Conservation (phyloP, 1,140 invertebrate species). For the Hylaeus volcanicus region DNA sequence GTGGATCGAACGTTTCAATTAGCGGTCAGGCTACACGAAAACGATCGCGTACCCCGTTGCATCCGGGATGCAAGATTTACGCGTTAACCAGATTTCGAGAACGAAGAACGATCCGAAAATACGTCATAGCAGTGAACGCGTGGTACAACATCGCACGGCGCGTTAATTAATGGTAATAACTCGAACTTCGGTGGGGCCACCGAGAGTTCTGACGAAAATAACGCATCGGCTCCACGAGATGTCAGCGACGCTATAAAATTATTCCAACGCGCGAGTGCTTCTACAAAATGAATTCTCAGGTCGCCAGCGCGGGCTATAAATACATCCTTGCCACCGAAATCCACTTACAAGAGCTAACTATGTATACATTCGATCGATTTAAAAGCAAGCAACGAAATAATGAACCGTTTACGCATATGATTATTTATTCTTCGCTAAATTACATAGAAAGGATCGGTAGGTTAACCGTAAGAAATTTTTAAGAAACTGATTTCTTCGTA, state of each 20-base stretch:
- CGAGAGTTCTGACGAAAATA: background rate
- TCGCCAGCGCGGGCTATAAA: constrained; percentile 6
- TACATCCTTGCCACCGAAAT: constrained; percentile 23
- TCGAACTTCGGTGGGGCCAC: no score
- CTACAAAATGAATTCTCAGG: constrained; percentile 12
- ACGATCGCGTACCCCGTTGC: background rate
- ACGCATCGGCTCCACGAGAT: background rate
- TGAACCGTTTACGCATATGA: no score
- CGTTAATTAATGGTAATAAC: background rate
- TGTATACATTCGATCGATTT: constrained; percentile 2
- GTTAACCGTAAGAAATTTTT: no score
- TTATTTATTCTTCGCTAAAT: no score
- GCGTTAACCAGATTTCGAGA: no score
- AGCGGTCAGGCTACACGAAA: background rate
- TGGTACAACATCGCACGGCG: background rate
- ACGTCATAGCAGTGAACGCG: background rate
- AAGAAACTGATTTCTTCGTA: no score
- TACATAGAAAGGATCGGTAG: no score
- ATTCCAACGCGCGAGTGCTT: constrained; percentile 5
- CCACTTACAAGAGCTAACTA: constrained; percentile 19
- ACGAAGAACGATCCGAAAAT: constrained; percentile 2
- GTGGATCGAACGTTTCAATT: constrained; percentile 27
- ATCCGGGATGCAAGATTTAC: constrained; percentile 28
- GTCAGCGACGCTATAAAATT: constrained; percentile 5
- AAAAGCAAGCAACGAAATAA: no score